Conservation (phyloP, 1,140 invertebrate species). For the Limonius californicus region DNA sequence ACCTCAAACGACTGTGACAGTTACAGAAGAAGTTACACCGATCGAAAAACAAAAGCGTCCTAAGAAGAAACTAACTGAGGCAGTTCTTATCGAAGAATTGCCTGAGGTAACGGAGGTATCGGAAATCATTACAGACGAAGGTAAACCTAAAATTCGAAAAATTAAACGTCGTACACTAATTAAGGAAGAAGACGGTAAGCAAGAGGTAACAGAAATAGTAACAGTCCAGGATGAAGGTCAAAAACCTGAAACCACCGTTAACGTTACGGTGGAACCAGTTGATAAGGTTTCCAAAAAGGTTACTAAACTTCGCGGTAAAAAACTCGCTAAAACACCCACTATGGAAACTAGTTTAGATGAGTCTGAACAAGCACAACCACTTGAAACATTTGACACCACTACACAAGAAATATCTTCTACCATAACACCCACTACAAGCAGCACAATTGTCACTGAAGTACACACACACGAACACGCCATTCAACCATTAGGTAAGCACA, state of each 20-base stretch:
- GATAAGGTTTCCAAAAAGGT: too few relatives aligned
- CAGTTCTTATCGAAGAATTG: slow-evolving; percentile 23
- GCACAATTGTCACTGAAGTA: slow-evolving; percentile 20
- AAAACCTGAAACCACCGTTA: slow-evolving; percentile 40
- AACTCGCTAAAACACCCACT: too few relatives aligned
- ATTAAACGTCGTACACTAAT: slow-evolving; percentile 38
- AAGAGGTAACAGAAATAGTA: slow-evolving; percentile 51
- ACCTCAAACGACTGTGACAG: slow-evolving; percentile 35
- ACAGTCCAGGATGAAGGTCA: slow-evolving; percentile 51
- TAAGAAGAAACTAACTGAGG: slow-evolving; percentile 23
- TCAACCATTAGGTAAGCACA: too few relatives aligned
- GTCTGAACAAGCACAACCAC: slow-evolving; percentile 7
- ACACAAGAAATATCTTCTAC: slow-evolving; percentile 7
- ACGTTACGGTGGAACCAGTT: neutral
- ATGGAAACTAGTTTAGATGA: too few relatives aligned
- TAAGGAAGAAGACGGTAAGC: slow-evolving; percentile 41
- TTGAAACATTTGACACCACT: neutral
- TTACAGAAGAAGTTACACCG: slow-evolving; percentile 34
- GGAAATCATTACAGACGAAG: slow-evolving; percentile 27
- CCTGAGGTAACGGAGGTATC: slow-evolving; percentile 19
- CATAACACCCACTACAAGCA: slow-evolving; percentile 14
- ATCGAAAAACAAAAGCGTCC: slow-evolving; percentile 32
- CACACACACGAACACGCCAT: slow-evolving; percentile 13
- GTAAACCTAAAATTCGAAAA: slow-evolving; percentile 29
- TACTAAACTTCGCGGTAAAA: too few relatives aligned